phyloP scores from a whole-genome alignment of 2,888 invertebrate species.

The Dyspetes luteomarginatus region DNA sequence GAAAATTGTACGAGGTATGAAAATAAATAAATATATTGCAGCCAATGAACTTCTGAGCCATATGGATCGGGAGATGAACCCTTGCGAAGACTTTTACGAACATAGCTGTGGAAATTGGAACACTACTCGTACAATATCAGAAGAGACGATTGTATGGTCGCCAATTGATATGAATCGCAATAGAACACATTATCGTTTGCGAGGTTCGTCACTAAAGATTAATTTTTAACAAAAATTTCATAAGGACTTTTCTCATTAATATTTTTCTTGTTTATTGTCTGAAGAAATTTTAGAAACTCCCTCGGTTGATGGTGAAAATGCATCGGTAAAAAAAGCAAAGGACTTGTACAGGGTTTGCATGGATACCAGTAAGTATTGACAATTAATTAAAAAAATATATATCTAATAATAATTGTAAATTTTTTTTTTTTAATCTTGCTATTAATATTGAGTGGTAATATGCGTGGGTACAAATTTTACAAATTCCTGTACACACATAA shows the following conservation, averaged over 20 bases:
- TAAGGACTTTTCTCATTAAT: not conserved
- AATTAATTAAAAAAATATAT: too few species aligned
- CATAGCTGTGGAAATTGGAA: conserved; percentile 79
- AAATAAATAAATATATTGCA: conserved; percentile 12
- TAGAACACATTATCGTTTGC: conserved; percentile 17
- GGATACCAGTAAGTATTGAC: conserved; percentile 24
- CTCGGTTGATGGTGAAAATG: not conserved
- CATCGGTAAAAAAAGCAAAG: conserved; percentile 41
- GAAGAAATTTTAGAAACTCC: conserved; percentile 42
- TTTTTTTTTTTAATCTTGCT: too few species aligned
- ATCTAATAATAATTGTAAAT: too few species aligned
- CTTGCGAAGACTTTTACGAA: conserved; percentile 82
- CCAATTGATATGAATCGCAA: conserved; percentile 9
- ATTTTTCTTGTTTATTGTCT: not conserved
- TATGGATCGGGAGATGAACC: conserved; percentile 78
- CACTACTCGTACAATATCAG: not conserved
- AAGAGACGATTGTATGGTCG: not conserved
- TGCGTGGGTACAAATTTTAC: too few species aligned
- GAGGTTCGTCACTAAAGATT: conserved; percentile 25
- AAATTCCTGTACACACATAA: too few species aligned
- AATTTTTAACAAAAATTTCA: not conserved
- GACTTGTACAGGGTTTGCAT: conserved; percentile 43
- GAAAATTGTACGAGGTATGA: not conserved
- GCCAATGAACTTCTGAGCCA: conserved; percentile 58
- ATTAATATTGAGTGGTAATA: too few species aligned